Percentiles rank a stretch among this genome's conserved stretches.
phyloP scores from a whole-genome alignment of 2,888 invertebrate species.

The Clostera curtula region DNA sequence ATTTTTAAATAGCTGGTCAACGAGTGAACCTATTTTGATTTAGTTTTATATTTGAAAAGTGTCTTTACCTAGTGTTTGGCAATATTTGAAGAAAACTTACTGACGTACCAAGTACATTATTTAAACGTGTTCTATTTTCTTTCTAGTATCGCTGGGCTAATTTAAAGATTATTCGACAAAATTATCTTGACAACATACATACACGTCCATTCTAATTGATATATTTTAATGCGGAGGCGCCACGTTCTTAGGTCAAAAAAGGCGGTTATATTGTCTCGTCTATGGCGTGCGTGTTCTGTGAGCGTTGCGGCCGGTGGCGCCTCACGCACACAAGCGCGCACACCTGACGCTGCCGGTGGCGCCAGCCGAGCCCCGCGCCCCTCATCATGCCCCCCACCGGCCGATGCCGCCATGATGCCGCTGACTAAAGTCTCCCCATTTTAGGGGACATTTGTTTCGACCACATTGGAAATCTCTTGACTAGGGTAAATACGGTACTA shows the following conservation, averaged over 20 bases:
- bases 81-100: no score
- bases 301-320: slow-evolving; percentile 47
- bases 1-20: no score
- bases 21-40: no score
- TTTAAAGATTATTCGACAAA: not conserved
- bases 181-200: not conserved
- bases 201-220: not conserved
- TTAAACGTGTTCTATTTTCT: no score
- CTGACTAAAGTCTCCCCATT: slow-evolving; percentile 13
- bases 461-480: no score
- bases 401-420: slow-evolving; percentile 31
- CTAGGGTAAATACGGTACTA: no score
- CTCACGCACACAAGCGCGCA: slow-evolving; percentile 66
- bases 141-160: not conserved
- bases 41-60: no score
- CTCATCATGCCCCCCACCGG: slow-evolving; percentile 22
- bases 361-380: slow-evolving; percentile 44
- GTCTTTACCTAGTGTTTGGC: no score
- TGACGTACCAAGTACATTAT: no score
- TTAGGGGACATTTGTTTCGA: slow-evolving; percentile 15
- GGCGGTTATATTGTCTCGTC: slow-evolving; percentile 9
- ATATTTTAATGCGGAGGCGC: no score
- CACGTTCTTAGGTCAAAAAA: not conserved
- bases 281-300: slow-evolving; percentile 20
- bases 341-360: slow-evolving; percentile 73